Percentiles rank a stretch among this genome's conserved stretches.
Conservation (phyloP, 2,797 vertebrate species). For the Intellagama lesueurii region DNA sequence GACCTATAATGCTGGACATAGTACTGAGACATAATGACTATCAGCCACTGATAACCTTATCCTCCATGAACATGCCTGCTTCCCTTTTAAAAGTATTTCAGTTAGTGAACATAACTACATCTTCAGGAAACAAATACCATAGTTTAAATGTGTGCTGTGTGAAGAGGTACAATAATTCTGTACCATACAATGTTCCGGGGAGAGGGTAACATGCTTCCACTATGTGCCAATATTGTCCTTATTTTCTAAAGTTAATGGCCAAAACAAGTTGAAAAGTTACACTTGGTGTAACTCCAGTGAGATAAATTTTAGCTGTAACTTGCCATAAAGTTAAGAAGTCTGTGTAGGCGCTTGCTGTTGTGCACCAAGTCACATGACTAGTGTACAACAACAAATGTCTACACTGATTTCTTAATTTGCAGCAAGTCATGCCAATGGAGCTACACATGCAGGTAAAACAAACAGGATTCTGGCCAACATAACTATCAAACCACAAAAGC, state of each 20-base stretch:
- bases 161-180: not conserved
- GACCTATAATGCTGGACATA: not conserved
- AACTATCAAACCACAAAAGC: not conserved
- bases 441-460: too few species aligned
- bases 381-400: too few species aligned
- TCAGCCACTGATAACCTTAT: not conserved
- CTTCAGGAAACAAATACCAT: not conserved
- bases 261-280: too few species aligned
- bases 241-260: not conserved
- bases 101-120: not conserved
- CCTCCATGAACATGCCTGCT: too few species aligned
- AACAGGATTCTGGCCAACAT: not conserved
- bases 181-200: not conserved
- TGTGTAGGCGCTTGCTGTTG: too few species aligned
- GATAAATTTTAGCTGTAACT: too few species aligned
- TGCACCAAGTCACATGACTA: too few species aligned
- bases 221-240: not conserved
- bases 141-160: not conserved
- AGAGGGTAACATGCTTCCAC: not conserved
- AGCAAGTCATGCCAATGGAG: too few species aligned
- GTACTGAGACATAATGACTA: not conserved
- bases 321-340: too few species aligned
- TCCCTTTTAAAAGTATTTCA: not conserved
- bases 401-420: too few species aligned
- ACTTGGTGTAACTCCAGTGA: too few species aligned